Evolutionary conservation across 2,113 vertebrate species (phyloP).

Genomic region (Chascanopsetta lugubris): DNA sequence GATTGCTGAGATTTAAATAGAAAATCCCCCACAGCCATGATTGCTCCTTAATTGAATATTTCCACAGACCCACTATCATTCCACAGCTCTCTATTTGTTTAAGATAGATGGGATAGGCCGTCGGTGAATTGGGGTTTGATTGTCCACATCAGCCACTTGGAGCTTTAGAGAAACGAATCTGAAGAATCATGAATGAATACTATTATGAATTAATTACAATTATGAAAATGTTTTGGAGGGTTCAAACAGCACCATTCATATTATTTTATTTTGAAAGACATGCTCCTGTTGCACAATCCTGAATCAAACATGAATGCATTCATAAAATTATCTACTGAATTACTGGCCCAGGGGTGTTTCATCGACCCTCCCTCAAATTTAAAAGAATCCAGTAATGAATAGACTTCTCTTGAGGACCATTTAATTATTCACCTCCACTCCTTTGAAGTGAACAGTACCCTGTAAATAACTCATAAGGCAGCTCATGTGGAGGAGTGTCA

Average conservation of each 20-base stretch:
- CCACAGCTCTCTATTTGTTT: slow-evolving; percentile 52
- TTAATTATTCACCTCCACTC: slow-evolving; percentile 54
- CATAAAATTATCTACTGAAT: slow-evolving; percentile 29
- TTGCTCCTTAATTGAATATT: slow-evolving; percentile 82
- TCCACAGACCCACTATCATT: slow-evolving; percentile 58
- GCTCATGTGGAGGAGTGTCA: slow-evolving; percentile 42
- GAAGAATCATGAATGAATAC: too few relatives aligned
- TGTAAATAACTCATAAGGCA: slow-evolving; percentile 55
- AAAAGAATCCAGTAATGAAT: slow-evolving; percentile 47
- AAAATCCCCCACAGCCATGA: slow-evolving; percentile 80
- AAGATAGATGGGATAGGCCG: slow-evolving; percentile 38
- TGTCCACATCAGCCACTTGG: slow-evolving; percentile 31
- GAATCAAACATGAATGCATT: slow-evolving; percentile 20
- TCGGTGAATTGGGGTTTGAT: slow-evolving; percentile 49
- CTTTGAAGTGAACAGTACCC: slow-evolving; percentile 54
- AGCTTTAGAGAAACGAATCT: too few relatives aligned
- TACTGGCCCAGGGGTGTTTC: slow-evolving; percentile 9
- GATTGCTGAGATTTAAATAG: slow-evolving; percentile 75
- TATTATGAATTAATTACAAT: too few relatives aligned
- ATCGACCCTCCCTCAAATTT: slow-evolving; percentile 22
- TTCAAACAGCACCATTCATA: too few relatives aligned
- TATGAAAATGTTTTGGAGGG: too few relatives aligned
- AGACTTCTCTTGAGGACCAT: slow-evolving; percentile 33
- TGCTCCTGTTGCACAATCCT: slow-evolving; percentile 6
- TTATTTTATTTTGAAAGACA: not conserved